A percentile compares a stretch with the other conserved stretches of the same genome.
phyloP scores from a whole-genome alignment of 2,888 invertebrate genomes.

The Ectemnius lituratus region DNA sequence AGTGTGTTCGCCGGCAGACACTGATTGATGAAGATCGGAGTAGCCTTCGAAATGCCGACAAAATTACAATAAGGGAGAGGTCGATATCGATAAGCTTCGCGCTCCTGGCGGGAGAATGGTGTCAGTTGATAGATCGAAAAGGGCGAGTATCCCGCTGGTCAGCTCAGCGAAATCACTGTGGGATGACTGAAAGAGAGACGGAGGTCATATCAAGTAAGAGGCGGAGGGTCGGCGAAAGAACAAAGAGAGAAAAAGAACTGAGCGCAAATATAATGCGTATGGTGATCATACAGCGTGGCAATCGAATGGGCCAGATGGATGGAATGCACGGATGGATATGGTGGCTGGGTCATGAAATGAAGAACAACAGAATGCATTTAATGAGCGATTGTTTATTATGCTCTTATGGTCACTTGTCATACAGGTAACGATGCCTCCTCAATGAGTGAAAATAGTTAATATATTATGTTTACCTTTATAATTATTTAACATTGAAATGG shows the following conservation, averaged over 20 bases:
- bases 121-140: no score
- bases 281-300: slow-evolving; percentile 60
- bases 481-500: slow-evolving; percentile 78
- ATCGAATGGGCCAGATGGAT: slow-evolving; percentile 61
- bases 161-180: no score
- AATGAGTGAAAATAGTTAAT: slow-evolving; percentile 78
- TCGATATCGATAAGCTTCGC: not conserved
- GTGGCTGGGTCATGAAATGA: slow-evolving; percentile 77
- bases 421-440: slow-evolving; percentile 78
- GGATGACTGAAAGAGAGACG: slow-evolving; percentile 24
- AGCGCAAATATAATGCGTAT: slow-evolving; percentile 36
- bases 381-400: slow-evolving; percentile 79
- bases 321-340: slow-evolving; percentile 54
- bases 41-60: slow-evolving; percentile 52
- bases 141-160: no score
- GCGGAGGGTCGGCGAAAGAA: slow-evolving; percentile 1
- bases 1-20: no score
- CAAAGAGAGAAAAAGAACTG: not conserved
- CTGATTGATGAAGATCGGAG: not conserved
- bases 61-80: slow-evolving; percentile 49
- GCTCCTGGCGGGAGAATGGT: slow-evolving; percentile 1
- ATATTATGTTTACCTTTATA: slow-evolving; percentile 75
- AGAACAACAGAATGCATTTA: slow-evolving; percentile 78
- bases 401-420: slow-evolving; percentile 79
- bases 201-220: not conserved